Evolutionary conservation across 1,140 invertebrate genomes (phyloP), one percentile per base, ranked within the genome.

Genomic region (Dermatophagoides farinae): DNA sequence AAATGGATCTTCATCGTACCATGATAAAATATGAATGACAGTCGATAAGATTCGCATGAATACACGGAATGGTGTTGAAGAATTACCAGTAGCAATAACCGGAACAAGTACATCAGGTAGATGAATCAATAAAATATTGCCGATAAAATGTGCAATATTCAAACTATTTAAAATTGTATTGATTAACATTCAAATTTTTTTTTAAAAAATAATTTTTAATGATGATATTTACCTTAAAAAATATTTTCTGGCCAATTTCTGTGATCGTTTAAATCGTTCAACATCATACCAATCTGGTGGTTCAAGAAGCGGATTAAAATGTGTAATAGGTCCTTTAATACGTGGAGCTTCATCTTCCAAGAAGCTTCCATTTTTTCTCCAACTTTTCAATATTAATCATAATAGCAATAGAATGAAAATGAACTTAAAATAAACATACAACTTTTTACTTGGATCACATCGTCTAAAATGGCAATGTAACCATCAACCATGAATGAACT

Each of bases 361-460:
- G 31, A 16, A 47, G 1, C 1, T 52, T 1, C 58, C 58, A 60
- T 18, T 22, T 31, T 16, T 31, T 12, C 8, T 62, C 25, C 47
- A 63, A 31, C 12, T 64, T 77, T 70, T 53, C 75, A 76, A 43
- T 62, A 25, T 55, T 31, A 44, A 55, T 38, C 51, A 53, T 53
- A 5, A 2, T 25, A 11, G 23, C 46, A 47, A 2, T 4, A 23
- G n/a, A 47, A 20, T 47, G 6, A 23, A 47, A 47, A 18, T 18
- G 46, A 20, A 23, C 46, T 31, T 31, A 2, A 31, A 31, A 31
- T 31, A 31, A 31, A 31, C 43, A 12, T 44, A n/a, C 43, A 47
- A 23, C 46, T 6, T 4, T 4, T 31, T 8, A 31, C 31, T 31
- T 8, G 8, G 8, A 31, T 31, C 31, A 31, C n/a, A n/a, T n/a